These are phyloP conservation scores for Neosalanx taihuensis DNA, from an alignment of 2,797 vertebrate species.

Conservation along the genomic window DNA sequence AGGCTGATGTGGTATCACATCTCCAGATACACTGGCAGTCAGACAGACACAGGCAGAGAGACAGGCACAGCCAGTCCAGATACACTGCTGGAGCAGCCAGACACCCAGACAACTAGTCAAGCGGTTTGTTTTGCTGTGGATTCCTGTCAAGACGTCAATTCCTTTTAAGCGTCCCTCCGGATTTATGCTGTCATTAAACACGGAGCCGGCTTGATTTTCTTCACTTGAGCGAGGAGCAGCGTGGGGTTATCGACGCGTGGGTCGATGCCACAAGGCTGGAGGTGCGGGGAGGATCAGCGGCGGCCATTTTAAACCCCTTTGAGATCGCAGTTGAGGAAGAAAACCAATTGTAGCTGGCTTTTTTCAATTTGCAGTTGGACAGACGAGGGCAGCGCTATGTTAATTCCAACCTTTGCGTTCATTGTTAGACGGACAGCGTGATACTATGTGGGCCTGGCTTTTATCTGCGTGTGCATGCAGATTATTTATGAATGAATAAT, in stretches of 20 bases:
- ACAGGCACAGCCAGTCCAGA: no score
- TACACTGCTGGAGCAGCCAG: no score
- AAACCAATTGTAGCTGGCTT: constrained; percentile 58
- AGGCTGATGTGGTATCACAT: no score
- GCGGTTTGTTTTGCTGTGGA: constrained; percentile 39
- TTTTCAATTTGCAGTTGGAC: constrained; percentile 53
- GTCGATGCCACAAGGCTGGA: constrained; percentile 52
- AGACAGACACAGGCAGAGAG: no score
- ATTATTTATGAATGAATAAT: neutral
- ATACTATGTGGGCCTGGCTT: constrained; percentile 9
- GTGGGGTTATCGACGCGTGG: constrained; percentile 49
- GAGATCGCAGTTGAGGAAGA: constrained; percentile 37
- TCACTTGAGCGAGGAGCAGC: constrained; percentile 52
- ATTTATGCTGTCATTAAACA: constrained; percentile 65
- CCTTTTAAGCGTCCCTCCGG: constrained; percentile 50
- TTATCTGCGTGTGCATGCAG: constrained; percentile 11
- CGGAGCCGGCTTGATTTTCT: constrained; percentile 52
- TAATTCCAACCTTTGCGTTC: constrained; percentile 53
- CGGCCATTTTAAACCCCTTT: constrained; percentile 21
- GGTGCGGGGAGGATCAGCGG: constrained; percentile 33
- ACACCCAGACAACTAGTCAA: constrained; percentile 18
- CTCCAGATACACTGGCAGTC: no score
- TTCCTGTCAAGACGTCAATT: constrained; percentile 62
- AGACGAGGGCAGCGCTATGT: constrained; percentile 42
- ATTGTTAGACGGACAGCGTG: constrained; percentile 28